Base-by-base conservation (phyloP, 1,140 invertebrate genomes). In the Mylabris phalerata region DNA sequence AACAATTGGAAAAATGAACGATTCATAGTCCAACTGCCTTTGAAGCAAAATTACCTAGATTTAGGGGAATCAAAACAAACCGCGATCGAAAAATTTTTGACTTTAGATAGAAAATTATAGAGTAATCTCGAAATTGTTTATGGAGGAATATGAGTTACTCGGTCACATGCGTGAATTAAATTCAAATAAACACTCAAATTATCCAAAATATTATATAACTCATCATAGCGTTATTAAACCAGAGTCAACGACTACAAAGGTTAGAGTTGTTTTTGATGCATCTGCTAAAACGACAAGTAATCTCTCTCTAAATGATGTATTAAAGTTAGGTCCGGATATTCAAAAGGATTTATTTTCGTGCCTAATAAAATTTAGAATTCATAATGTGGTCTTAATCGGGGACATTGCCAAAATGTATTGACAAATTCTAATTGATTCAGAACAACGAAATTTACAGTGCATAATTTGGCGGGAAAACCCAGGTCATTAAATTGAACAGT, bases 361-460 rank as follows among this genome's bases (percentile, higher is more conserved):
- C 32, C 13, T 77, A 9, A 10, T 72, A 0, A 57, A 70, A 2
- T 79, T 78, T 63, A 58, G 73, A 26, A 56, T 58, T 6, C 61
- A 72, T 43, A 44, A 26, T 39, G 59, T 63, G 47, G 64, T 69
- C 5, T 48, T 73, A 27, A 58, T 57, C 19, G 61, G 55, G 2
- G 71, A 73, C 51, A 63, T 73, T 13, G 51, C 45, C 24, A 71
- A 75, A 61, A 77, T 77, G 73, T 77, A 73, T 63, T 55, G 73
- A 32, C 69, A 72, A 60, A 58, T 75, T 9, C 41, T 55, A 9
- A 50, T 79, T 0, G 48, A 63, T 45, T 9, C 62, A 13, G 13
- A 13, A 13, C 13, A 13, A 9, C 55, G 68, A 42, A 62, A 77
- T 39, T 73, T 69, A 27, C 75, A 78, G 50, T 57, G 72, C 57